These are phyloP conservation scores for Musca vetustissima DNA, from an alignment of 1,140 invertebrate species.

Conservation along the genomic window DNA sequence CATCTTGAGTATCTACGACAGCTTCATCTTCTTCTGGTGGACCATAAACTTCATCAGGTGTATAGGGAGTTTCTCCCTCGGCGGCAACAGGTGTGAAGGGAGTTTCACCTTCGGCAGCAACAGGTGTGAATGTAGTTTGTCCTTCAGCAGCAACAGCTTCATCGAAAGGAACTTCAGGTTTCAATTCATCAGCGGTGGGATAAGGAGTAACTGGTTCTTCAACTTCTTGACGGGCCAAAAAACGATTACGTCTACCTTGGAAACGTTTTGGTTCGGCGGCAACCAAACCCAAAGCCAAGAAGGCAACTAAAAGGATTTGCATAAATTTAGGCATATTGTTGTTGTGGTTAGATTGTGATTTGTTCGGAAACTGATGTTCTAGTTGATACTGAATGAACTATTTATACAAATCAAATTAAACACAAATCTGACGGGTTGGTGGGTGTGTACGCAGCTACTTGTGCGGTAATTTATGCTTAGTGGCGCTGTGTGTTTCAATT, in stretches of 20 bases:
- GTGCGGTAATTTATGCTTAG: too few relatives aligned
- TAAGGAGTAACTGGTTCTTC: conserved; percentile 46
- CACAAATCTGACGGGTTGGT: too few relatives aligned
- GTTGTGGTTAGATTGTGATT: too few relatives aligned
- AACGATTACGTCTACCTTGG: conserved; percentile 29
- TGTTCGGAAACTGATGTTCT: too few relatives aligned
- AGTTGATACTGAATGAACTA: too few relatives aligned
- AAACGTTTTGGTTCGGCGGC: conserved; percentile 20
- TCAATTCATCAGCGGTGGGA: conserved; percentile 45
- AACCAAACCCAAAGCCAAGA: conserved; percentile 11
- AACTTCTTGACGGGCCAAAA: conserved; percentile 44
- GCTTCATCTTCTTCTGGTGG: conserved; percentile 39
- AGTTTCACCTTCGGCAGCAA: conserved; percentile 20
- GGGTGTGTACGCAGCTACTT: too few relatives aligned
- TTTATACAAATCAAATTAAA: too few relatives aligned
- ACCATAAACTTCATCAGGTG: conserved; percentile 43
- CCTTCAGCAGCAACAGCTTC: conserved; percentile 38
- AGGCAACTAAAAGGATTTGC: conserved; percentile 22
- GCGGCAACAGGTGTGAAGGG: conserved; percentile 25
- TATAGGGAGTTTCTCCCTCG: conserved; percentile 20
- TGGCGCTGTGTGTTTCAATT: too few relatives aligned
- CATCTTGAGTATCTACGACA: too few relatives aligned
- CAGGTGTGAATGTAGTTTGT: conserved; percentile 32
- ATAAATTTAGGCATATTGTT: conserved; percentile 25
- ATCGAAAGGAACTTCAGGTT: conserved; percentile 49